Evolutionary conservation across 2,113 vertebrate species (phyloP), one percentile per base, ranked within the genome.

Genomic region (Zosterops japonicus): DNA sequence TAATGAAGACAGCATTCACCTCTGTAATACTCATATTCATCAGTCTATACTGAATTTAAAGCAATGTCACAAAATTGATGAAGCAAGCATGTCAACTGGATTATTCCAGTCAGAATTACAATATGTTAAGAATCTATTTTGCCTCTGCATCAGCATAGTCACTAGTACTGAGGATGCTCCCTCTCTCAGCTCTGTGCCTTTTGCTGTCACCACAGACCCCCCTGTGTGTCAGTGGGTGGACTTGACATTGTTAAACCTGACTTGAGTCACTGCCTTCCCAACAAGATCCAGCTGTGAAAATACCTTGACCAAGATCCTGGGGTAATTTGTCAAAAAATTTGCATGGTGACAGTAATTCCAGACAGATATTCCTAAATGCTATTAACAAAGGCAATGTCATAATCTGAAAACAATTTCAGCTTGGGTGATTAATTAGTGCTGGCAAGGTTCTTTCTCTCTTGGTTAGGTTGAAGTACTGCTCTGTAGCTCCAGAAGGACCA

Each of bases 301-400:
- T 52, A 79, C 35, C 22, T 46, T 71, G 65, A 90, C 72, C 69
- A 87, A 74, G 42, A 68, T 87, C 42, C 50, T 82, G 46, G 13
- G 57, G 69, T 83, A 90, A 93, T 94, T 84, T 87, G 46, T 95
- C 84, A 96, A 90, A 94, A 94, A 95, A 81, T 72, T 94, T 90
- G 70, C 46, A 35, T 9, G 18, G 22, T 93, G 89, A 79, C 79
- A 93, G 67, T 86, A 76, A 80, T 69, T 88, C 39, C 64, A 83
- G 89, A 44, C 50, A 83, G 56, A 44, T 89, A 89, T 82, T 91
- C 44, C 72, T 93, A 88, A 91, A 88, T 67, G 29, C 17, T 92
- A 24, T 92, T 95, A 89, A 87, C 42, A 96, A 94, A 92, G 33
- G 9, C 65, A 82, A 27, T 39, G 28, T 60, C 65, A 35, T 44